A percentile compares a stretch with the other conserved stretches of the same genome.
Conservation (phyloP, 1,140 invertebrate species). For the Agrypnia vestita region DNA sequence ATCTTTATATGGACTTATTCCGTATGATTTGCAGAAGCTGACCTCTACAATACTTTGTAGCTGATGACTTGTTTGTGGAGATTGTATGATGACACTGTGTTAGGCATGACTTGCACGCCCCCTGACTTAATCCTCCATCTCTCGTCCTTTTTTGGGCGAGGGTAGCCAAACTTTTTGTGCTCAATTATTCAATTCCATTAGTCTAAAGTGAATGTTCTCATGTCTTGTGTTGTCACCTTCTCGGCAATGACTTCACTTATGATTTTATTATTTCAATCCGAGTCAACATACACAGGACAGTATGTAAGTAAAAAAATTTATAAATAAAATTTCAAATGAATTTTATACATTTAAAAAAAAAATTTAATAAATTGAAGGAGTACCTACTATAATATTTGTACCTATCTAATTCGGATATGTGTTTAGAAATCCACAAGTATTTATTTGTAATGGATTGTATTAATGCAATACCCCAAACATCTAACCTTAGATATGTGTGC, state of each 20-base stretch:
- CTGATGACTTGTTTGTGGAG: conserved; percentile 49
- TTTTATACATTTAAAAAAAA: conserved; percentile 12
- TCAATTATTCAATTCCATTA: conserved; percentile 60
- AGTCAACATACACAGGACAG: background rate
- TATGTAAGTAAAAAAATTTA: conserved; percentile 25
- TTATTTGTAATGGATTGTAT: conserved; percentile 29
- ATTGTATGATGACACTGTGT: conserved; percentile 48
- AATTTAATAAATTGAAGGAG: background rate
- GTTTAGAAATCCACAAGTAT: conserved; percentile 16
- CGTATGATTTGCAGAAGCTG: conserved; percentile 53
- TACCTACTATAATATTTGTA: conserved; percentile 2
- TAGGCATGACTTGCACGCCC: conserved; percentile 54
- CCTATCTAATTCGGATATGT: background rate
- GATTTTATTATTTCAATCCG: background rate
- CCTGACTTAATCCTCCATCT: conserved; percentile 44
- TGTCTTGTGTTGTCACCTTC: background rate
- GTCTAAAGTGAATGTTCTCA: conserved; percentile 45
- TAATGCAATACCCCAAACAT: conserved; percentile 7
- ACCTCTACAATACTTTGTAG: conserved; percentile 26
- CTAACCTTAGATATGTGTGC: conserved; percentile 52
- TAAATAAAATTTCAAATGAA: background rate
- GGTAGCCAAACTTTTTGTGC: conserved; percentile 59
- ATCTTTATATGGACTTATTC: conserved; percentile 26
- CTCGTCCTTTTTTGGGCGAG: conserved; percentile 11
- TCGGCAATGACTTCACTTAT: background rate